phyloP scores from a whole-genome alignment of 2,797 vertebrate species.

The Anomalospiza imberbis region DNA sequence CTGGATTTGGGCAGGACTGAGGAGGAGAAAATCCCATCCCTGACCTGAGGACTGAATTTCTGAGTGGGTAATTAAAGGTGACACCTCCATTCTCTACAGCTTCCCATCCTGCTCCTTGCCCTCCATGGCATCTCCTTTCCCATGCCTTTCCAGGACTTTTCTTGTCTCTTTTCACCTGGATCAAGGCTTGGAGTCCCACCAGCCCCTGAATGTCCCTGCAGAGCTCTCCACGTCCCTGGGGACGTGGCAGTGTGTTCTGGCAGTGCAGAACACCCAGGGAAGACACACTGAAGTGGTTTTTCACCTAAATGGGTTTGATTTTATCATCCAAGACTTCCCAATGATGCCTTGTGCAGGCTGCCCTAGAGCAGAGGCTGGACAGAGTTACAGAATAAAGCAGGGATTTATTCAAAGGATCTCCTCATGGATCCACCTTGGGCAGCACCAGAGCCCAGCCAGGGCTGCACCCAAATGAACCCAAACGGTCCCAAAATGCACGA shows the following conservation, averaged over 20 bases:
- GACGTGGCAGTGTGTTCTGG: too few species aligned
- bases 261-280: not conserved
- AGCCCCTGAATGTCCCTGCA: not conserved
- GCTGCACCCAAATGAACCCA: too few species aligned
- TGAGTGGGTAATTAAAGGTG: not conserved
- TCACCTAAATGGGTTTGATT: not conserved
- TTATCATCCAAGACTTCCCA: not conserved
- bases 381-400: too few species aligned
- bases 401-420: too few species aligned
- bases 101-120: not conserved
- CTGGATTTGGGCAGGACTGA: not conserved
- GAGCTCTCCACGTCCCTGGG: not conserved
- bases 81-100: not conserved
- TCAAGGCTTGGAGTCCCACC: not conserved
- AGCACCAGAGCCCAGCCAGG: too few species aligned
- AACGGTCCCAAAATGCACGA: too few species aligned
- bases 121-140: not conserved
- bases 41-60: not conserved
- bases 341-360: too few species aligned
- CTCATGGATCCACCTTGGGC: too few species aligned
- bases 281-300: not conserved
- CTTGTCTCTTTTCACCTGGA: not conserved
- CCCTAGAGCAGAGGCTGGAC: too few species aligned
- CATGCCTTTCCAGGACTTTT: not conserved
- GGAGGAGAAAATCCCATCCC: not conserved